These are phyloP conservation scores for Drosophila chauvacae DNA, from an alignment of 1,140 invertebrate genomes.

Conservation along the genomic window DNA sequence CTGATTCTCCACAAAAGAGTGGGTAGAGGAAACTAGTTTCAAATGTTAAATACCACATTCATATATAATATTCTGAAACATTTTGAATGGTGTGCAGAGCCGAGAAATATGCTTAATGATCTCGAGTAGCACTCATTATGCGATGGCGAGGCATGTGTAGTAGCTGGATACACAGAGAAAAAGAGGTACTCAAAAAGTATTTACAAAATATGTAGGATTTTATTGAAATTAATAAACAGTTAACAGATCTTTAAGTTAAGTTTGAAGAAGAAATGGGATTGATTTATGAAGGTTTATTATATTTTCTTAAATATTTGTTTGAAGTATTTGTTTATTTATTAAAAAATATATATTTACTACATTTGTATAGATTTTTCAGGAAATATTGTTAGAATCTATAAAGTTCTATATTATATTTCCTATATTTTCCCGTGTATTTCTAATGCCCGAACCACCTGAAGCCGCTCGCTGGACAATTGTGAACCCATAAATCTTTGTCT, in stretches of 20 bases:
- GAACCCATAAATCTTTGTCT: constrained; percentile 79
- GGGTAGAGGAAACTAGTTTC: constrained; percentile 21
- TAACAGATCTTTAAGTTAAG: too few relatives aligned
- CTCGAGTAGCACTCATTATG: constrained; percentile 1
- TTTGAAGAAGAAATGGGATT: not conserved
- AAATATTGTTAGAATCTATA: not conserved
- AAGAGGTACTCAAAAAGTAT: not conserved
- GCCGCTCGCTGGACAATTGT: constrained; percentile 68
- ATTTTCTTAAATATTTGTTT: not conserved
- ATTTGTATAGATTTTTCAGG: not conserved
- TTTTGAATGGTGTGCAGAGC: constrained; percentile 11
- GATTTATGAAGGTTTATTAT: fast-evolving
- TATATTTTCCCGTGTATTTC: constrained; percentile 32
- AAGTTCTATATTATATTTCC: not conserved
- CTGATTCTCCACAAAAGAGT: constrained; percentile 4
- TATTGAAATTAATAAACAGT: not conserved
- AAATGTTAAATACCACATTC: constrained; percentile 15
- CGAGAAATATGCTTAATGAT: constrained; percentile 30
- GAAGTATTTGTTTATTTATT: not conserved
- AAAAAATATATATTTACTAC: not conserved
- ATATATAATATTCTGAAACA: constrained; percentile 11
- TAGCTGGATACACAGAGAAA: constrained; percentile 2
- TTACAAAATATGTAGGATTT: not conserved
- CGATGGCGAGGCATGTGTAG: constrained; percentile 4
- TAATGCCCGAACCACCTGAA: constrained; percentile 58